A percentile compares a stretch with the other conserved stretches of the same genome.
phyloP scores from a whole-genome alignment of 2,888 invertebrate genomes.

The Papilio demoleus region DNA sequence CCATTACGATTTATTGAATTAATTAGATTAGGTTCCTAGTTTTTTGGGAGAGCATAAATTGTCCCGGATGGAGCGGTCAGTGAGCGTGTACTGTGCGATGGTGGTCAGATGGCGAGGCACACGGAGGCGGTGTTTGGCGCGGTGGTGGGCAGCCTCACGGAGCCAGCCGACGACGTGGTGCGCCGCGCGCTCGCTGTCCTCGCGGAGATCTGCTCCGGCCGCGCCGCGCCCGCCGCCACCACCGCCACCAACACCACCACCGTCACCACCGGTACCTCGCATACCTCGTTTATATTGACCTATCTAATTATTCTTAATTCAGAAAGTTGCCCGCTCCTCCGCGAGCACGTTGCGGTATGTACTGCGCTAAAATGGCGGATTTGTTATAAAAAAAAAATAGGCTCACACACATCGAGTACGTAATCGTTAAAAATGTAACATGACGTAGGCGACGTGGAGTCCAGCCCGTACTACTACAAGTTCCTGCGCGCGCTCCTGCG shows the following conservation, averaged over 20 bases:
- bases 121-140: slow-evolving; percentile 89
- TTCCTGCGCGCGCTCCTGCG: slow-evolving; percentile 94
- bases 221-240: slow-evolving; percentile 46
- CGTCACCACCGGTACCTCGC: background rate
- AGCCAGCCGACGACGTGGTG: slow-evolving; percentile 97
- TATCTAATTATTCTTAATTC: too few species aligned
- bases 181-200: slow-evolving; percentile 96
- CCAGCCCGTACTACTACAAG: slow-evolving; percentile 89
- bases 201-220: slow-evolving; percentile 87
- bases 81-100: too few species aligned
- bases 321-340: too few species aligned
- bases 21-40: too few species aligned
- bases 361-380: background rate
- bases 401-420: background rate
- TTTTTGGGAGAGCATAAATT: too few species aligned
- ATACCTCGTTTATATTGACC: too few species aligned
- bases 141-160: slow-evolving; percentile 92
- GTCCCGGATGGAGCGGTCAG: too few species aligned
- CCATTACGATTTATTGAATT: too few species aligned
- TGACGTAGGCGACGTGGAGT: slow-evolving; percentile 66
- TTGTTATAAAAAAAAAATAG: background rate
- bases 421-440: background rate
- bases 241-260: background rate
- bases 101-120: slow-evolving; percentile 87
- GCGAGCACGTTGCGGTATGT: too few species aligned